Conservation (phyloP, 2,113 vertebrate genomes). For the Chaetodon auriga region DNA sequence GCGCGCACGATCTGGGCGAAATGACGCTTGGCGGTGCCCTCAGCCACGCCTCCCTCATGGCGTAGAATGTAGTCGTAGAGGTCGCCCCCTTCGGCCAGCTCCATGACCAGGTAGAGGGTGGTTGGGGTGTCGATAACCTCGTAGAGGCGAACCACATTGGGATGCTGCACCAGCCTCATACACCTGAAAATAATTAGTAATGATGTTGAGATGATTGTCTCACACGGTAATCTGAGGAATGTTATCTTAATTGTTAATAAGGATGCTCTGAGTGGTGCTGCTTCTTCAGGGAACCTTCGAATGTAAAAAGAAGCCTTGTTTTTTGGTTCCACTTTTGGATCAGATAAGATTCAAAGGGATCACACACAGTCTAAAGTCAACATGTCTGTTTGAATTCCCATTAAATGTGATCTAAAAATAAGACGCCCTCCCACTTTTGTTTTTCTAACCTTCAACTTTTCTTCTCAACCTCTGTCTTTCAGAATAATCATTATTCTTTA, state of each 20-base stretch:
- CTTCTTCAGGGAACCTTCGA: background rate
- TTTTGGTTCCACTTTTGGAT: constrained; percentile 19
- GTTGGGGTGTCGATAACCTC: constrained; percentile 92
- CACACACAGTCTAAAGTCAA: background rate
- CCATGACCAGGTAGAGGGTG: constrained; percentile 93
- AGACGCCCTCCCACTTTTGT: background rate
- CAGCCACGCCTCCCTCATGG: constrained; percentile 87
- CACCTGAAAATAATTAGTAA: constrained; percentile 69
- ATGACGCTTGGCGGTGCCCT: constrained; percentile 87
- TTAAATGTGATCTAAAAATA: background rate
- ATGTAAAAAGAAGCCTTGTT: background rate
- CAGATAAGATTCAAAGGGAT: background rate
- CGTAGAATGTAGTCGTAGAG: constrained; percentile 92
- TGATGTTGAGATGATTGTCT: background rate
- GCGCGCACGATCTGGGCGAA: constrained; percentile 91
- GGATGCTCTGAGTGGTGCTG: background rate
- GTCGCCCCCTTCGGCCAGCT: constrained; percentile 91
- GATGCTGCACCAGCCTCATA: constrained; percentile 93
- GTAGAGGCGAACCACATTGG: constrained; percentile 92
- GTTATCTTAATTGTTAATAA: background rate
- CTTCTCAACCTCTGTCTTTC: background rate
- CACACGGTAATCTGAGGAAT: background rate
- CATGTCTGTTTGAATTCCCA: background rate
- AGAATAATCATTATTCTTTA: constrained; percentile 16
- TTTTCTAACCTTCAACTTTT: background rate